Conservation (phyloP, 1,140 invertebrate genomes). For the Teleopsis dalmanni region DNA sequence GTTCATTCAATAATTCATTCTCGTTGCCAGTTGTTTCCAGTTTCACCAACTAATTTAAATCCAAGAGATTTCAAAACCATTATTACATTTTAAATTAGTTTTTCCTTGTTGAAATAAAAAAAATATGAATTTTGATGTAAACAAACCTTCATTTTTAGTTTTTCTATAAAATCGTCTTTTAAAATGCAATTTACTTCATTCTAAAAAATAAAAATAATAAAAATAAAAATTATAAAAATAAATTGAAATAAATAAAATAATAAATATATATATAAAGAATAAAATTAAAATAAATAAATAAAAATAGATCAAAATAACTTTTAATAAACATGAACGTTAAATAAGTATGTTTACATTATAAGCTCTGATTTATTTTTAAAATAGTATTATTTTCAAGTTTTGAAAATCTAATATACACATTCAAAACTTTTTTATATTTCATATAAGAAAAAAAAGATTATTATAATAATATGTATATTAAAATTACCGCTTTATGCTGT, state of each 20-base stretch:
- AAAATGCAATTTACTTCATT: slow-evolving; percentile 42
- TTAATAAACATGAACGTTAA: too few relatives aligned
- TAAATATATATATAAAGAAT: slow-evolving; percentile 4
- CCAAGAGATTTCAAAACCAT: too few relatives aligned
- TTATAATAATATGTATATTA: slow-evolving; percentile 25
- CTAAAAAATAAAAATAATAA: slow-evolving; percentile 21
- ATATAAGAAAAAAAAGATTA: slow-evolving; percentile 12
- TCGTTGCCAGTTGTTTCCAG: slow-evolving; percentile 65
- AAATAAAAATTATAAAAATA: slow-evolving; percentile 11
- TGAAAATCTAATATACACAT: too few relatives aligned
- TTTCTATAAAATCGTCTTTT: slow-evolving; percentile 41
- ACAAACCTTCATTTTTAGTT: slow-evolving; percentile 35
- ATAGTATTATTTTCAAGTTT: too few relatives aligned
- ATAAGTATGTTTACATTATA: too few relatives aligned
- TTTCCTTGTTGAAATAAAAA: too few relatives aligned
- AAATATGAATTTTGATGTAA: not conserved
- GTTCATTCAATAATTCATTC: slow-evolving; percentile 45
- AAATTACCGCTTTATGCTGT: slow-evolving; percentile 45
- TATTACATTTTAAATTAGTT: too few relatives aligned
- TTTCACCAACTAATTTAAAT: slow-evolving; percentile 63
- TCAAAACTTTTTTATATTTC: not conserved
- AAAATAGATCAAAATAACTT: not conserved
- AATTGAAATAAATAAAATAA: not conserved
- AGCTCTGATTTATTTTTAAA: too few relatives aligned
- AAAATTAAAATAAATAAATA: not conserved